Conservation (phyloP, 2,888 invertebrate genomes). For the Caenorhabditis plicata region DNA sequence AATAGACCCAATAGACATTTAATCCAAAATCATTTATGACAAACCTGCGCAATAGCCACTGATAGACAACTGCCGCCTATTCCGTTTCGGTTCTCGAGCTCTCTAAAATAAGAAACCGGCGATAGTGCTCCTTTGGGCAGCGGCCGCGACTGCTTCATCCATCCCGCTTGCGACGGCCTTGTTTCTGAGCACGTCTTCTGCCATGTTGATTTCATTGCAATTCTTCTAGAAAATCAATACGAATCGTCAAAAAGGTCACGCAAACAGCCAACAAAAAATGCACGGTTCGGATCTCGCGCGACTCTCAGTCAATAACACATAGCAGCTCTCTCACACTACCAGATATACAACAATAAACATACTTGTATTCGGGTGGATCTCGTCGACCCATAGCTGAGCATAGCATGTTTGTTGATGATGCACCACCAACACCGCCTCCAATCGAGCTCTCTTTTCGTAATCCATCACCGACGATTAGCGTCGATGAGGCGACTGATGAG, state of each 20-base stretch:
- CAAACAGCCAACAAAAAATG: no score
- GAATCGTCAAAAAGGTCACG: no score
- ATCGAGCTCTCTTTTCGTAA: no score
- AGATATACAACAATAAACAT: no score
- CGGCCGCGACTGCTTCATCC: slow-evolving; percentile 23
- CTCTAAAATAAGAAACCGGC: slow-evolving; percentile 26
- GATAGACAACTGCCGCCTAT: background rate
- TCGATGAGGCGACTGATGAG: no score
- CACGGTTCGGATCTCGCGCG: no score
- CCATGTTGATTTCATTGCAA: slow-evolving; percentile 23
- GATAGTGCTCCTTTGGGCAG: slow-evolving; percentile 28
- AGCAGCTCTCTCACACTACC: no score
- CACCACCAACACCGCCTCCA: no score
- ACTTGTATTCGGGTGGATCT: slow-evolving; percentile 30
- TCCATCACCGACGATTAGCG: no score
- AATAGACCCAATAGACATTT: background rate
- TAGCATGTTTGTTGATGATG: slow-evolving; percentile 14
- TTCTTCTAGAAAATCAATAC: no score
- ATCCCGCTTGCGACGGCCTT: slow-evolving; percentile 24
- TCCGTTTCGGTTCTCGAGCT: slow-evolving; percentile 19
- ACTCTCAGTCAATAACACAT: no score
- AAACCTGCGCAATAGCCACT: no score
- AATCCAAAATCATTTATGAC: background rate
- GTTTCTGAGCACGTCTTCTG: slow-evolving; percentile 19
- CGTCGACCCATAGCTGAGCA: slow-evolving; percentile 19